Percentiles rank a stretch among this genome's conserved stretches.
Conservation (phyloP, 2,888 invertebrate species). For the Ornithoptera alexandrae region DNA sequence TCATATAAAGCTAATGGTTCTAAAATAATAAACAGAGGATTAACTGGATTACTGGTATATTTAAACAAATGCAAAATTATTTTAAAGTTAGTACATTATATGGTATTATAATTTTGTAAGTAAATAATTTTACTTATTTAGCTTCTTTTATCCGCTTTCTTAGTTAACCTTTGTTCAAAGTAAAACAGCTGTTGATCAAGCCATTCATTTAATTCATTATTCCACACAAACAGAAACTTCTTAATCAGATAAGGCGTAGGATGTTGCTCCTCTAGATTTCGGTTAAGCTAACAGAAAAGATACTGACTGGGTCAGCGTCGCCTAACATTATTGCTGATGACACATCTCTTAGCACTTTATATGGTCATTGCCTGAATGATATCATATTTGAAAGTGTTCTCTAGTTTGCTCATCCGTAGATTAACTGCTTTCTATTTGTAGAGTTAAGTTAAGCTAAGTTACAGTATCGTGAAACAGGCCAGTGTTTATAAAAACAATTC, state of each 20-base stretch:
- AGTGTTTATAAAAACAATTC: neutral
- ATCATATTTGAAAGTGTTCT: conserved; percentile 21
- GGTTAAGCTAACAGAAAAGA: conserved; percentile 58
- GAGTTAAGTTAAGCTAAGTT: too few relatives aligned
- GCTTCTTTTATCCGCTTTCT: neutral
- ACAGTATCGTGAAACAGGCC: neutral
- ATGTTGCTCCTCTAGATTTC: conserved; percentile 61
- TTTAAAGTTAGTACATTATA: too few relatives aligned
- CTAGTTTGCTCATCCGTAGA: conserved; percentile 12
- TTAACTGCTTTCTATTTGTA: conserved; percentile 9
- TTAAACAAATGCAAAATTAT: too few relatives aligned
- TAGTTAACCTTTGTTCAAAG: neutral
- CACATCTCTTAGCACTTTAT: conserved; percentile 33
- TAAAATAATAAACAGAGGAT: too few relatives aligned
- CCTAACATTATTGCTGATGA: conserved; percentile 42
- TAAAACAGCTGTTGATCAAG: neutral
- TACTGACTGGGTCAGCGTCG: conserved; percentile 30
- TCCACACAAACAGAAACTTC: conserved; percentile 30
- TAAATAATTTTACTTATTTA: neutral
- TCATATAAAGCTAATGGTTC: too few relatives aligned
- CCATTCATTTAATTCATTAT: neutral
- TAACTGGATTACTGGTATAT: too few relatives aligned
- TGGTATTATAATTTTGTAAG: too few relatives aligned
- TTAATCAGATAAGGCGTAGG: conserved; percentile 40
- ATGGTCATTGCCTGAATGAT: conserved; percentile 20